Base-by-base conservation (phyloP, 2,113 vertebrate genomes). In the Ammodytes marinus region DNA sequence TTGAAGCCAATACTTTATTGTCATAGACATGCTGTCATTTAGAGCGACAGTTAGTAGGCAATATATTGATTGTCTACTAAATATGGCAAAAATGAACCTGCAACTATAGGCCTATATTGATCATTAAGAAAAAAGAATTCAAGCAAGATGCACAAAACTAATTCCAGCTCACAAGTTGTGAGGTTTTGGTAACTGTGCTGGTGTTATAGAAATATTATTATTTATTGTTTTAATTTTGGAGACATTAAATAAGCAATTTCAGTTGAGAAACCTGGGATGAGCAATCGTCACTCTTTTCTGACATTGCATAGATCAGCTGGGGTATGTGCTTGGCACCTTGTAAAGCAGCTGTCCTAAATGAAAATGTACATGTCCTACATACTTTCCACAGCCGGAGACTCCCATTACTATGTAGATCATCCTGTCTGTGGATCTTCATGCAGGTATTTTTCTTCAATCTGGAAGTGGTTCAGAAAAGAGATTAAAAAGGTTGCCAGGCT, bases 341-440 rank as follows among this genome's bases (percentile, higher is more conserved):
- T 43, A 14, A 45, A 4, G 14, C 11, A n/a, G n/a, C n/a, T 55
- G 8, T 9, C 1, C 5, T 13, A 3, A 27, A 55, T 39, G 27
- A 64, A 61, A n/a, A 15, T 40, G 68, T 13, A 74, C 4, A 55
- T 17, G 74, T 45, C 2, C 13, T 43, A 89, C 91, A 46, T 94
- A 95, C 95, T 95, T 95, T 45, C 95, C 95, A 79, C 81, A 87
- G 39, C 95, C 94, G 0, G 93, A 94, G 17, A 95, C 94, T 74
- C 95, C 95, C 93, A 94, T 95, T 65, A 94, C 74, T 67, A 95
- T 78, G 78, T 92, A 91, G 85, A 95, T 95, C 95, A 95, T 95
- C 52, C 14, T 81, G 67, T 74, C 58, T 39, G 77, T 43, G 11
- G 60, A 19, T 42, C 55, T 52, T 69, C 39, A 77, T n/a, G n/a